phyloP scores from a whole-genome alignment of 2,888 invertebrate genomes.

The Shargacucullia verbasci region DNA sequence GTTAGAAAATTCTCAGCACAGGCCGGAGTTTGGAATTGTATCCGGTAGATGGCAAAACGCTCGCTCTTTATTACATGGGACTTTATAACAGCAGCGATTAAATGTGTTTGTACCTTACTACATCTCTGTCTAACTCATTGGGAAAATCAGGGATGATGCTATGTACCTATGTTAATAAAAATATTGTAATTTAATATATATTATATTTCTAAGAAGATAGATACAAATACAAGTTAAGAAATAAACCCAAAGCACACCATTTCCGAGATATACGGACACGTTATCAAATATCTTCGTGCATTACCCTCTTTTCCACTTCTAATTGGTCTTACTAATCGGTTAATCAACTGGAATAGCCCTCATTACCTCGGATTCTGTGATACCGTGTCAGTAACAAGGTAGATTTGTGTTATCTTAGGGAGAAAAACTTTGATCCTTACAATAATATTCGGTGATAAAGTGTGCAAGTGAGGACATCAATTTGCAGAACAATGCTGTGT shows the following conservation, averaged over 20 bases:
- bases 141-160: too few relatives aligned
- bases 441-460: constrained; percentile 22
- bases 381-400: constrained; percentile 21
- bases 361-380: constrained; percentile 34
- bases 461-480: constrained; percentile 35
- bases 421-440: constrained; percentile 10
- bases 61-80: too few relatives aligned
- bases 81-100: too few relatives aligned
- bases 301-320: constrained; percentile 26
- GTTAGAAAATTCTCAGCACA: too few relatives aligned
- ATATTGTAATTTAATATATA: too few relatives aligned
- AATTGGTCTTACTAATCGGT: constrained; percentile 48
- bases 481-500: constrained; percentile 47
- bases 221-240: neutral
- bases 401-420: constrained; percentile 19
- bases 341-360: constrained; percentile 42
- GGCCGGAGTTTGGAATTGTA: too few relatives aligned
- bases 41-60: too few relatives aligned
- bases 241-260: constrained; percentile 13
- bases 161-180: too few relatives aligned
- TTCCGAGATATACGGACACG: constrained; percentile 22
- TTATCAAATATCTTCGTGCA: constrained; percentile 22
- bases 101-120: too few relatives aligned
- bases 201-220: too few relatives aligned
- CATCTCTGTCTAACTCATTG: too few relatives aligned